Conservation (phyloP, 2,113 vertebrate species). For the Centropristis striata region DNA sequence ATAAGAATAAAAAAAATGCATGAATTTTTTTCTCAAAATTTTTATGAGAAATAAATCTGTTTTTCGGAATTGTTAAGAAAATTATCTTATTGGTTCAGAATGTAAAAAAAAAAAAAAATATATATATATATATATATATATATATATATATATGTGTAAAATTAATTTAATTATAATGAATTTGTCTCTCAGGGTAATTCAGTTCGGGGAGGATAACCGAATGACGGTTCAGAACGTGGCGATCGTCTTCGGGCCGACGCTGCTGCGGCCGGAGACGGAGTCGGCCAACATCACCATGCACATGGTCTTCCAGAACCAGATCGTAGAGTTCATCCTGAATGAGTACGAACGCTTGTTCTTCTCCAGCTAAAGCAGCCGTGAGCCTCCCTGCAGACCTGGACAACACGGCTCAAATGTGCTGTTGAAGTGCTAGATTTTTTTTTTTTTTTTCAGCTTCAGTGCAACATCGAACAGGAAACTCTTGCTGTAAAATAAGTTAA, state of each 20-base stretch:
- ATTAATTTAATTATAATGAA: no score
- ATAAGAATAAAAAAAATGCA: no score
- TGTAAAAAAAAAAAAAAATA: no score
- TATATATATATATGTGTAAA: no score
- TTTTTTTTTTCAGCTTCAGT: constrained; percentile 39
- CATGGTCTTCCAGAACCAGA: constrained; percentile 98
- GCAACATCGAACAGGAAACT: constrained; percentile 8
- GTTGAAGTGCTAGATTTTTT: constrained; percentile 22
- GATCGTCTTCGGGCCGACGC: constrained; percentile 95
- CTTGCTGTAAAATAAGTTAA: constrained; percentile 36
- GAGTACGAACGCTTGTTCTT: constrained; percentile 90
- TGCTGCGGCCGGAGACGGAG: constrained; percentile 91
- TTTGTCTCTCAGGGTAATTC: constrained; percentile 90
- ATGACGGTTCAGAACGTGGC: constrained; percentile 95
- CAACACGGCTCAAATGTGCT: background rate
- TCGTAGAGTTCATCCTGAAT: constrained; percentile 94
- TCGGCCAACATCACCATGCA: constrained; percentile 91
- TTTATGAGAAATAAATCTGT: no score
- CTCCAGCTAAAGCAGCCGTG: constrained; percentile 74
- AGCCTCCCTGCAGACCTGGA: constrained; percentile 21
- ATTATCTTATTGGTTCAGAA: no score
- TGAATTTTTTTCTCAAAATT: no score
- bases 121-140: no score
- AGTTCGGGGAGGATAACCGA: constrained; percentile 90
- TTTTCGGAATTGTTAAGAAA: no score